Evolutionary conservation across 2,888 invertebrate species (phyloP).

Genomic region (Belgica antarctica): DNA sequence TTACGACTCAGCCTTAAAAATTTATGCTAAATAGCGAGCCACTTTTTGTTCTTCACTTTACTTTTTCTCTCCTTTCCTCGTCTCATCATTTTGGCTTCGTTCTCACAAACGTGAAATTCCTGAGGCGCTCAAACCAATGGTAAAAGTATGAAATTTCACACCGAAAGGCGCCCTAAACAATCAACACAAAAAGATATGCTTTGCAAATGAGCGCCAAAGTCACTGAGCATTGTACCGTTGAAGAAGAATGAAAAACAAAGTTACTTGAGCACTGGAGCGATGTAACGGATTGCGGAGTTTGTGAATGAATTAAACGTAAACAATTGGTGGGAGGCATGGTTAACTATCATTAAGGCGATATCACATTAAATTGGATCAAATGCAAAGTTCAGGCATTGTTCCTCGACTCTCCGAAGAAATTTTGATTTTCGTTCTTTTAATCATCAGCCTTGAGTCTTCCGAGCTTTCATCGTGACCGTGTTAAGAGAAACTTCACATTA

Average conservation of each 20-base stretch:
- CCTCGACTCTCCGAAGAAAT: neutral
- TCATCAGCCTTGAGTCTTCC: neutral
- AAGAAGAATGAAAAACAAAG: neutral
- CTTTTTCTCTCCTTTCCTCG: no score
- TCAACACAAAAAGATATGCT: conserved; percentile 21
- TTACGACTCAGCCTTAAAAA: neutral
- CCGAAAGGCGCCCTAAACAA: neutral
- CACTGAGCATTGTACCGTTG: conserved; percentile 31
- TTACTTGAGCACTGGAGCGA: neutral
- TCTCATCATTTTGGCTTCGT: neutral
- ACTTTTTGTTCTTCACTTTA: conserved; percentile 7
- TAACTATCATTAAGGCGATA: conserved; percentile 5
- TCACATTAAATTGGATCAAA: conserved; percentile 3
- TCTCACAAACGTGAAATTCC: conserved; percentile 21
- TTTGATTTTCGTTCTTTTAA: neutral
- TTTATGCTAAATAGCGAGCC: conserved; percentile 23
- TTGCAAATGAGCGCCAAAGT: conserved; percentile 1
- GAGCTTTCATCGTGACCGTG: neutral
- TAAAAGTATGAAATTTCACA: conserved; percentile 35
- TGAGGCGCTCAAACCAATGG: conserved; percentile 8
- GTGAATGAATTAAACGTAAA: conserved; percentile 36
- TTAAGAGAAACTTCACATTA: neutral
- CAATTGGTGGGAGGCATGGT: conserved; percentile 17
- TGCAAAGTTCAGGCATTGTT: neutral
- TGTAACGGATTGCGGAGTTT: conserved; percentile 4